These are phyloP conservation scores for Tachysurus fulvidraco DNA, from an alignment of 2,113 vertebrate genomes.

Conservation along the genomic window DNA sequence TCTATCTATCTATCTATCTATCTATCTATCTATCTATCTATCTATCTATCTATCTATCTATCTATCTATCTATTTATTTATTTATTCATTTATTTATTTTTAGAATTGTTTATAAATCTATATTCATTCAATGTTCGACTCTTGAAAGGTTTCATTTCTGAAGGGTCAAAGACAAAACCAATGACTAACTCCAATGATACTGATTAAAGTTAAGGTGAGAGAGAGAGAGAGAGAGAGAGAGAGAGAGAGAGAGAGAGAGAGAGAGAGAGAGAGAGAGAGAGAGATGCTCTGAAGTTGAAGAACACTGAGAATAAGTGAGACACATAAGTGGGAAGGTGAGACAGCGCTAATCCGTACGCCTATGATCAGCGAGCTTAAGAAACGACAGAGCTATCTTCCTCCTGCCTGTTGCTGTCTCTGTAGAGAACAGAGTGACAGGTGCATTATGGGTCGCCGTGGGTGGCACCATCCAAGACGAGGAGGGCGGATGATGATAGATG, in stretches of 20 bases:
- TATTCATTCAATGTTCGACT: background rate
- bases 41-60: background rate
- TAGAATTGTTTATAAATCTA: background rate
- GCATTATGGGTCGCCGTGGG: constrained; percentile 21
- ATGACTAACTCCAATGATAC: no score
- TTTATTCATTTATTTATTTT: background rate
- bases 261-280: background rate
- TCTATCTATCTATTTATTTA: background rate
- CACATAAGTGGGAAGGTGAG: background rate
- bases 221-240: background rate
- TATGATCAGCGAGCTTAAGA: background rate
- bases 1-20: no score
- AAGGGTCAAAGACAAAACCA: background rate
- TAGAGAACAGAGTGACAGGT: constrained; percentile 11
- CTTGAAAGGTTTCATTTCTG: background rate
- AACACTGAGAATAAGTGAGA: background rate
- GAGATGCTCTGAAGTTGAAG: background rate
- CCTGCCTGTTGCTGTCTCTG: background rate
- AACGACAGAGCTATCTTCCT: background rate
- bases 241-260: background rate
- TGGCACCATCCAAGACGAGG: background rate
- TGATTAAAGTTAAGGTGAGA: no score
- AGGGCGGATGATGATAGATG: constrained; percentile 14
- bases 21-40: no score
- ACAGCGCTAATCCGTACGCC: background rate